Conservation (phyloP, 2,797 vertebrate species). For the Rhincodon typus region DNA sequence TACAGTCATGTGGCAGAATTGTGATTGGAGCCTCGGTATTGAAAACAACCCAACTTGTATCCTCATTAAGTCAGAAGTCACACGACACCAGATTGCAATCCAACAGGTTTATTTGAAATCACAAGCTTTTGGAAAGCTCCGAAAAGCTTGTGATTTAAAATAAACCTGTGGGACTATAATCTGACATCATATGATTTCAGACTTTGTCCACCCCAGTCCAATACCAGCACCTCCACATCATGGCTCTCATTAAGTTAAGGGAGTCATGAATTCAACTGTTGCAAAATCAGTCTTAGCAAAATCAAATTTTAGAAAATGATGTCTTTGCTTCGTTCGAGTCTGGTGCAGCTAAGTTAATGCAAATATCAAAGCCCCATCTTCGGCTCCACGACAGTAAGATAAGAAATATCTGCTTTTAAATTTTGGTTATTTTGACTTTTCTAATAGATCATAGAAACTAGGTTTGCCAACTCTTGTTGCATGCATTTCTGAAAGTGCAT, state of each 20-base stretch:
- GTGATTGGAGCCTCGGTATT: too few species aligned
- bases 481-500: background rate
- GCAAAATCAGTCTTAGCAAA: background rate
- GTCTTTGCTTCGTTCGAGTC: background rate
- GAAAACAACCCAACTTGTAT: background rate
- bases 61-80: too few species aligned
- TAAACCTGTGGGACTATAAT: too few species aligned
- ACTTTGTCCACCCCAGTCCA: too few species aligned
- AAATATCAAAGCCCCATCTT: background rate
- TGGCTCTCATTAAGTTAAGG: background rate
- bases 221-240: too few species aligned
- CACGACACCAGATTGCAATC: too few species aligned
- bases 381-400: background rate
- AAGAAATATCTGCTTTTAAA: background rate
- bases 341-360: background rate
- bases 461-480: background rate
- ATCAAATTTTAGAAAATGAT: background rate
- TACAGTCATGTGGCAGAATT: background rate
- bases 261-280: background rate
- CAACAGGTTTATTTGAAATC: too few species aligned
- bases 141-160: too few species aligned
- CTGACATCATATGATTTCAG: too few species aligned
- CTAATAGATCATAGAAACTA: background rate
- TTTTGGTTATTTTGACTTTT: background rate
- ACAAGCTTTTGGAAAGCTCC: too few species aligned